Evolutionary conservation across 1,140 invertebrate genomes (phyloP).

Genomic region (Diachasma alloeum): DNA sequence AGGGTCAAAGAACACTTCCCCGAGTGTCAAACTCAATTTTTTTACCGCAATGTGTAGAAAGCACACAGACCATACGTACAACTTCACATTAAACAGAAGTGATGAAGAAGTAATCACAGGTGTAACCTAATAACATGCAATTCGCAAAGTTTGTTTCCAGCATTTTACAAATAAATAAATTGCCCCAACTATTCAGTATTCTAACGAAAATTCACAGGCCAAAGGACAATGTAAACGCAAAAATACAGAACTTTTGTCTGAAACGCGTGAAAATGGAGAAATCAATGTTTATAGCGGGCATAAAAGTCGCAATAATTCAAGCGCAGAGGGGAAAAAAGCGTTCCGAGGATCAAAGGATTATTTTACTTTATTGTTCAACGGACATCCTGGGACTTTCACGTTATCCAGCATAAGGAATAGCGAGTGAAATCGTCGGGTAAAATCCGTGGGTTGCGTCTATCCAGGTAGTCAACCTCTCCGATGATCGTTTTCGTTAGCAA

Average conservation of each 20-base stretch:
- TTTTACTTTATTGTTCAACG: conserved; percentile 31
- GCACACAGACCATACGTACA: no score
- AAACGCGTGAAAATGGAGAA: not conserved
- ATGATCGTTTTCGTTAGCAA: conserved; percentile 13
- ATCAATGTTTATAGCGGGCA: not conserved
- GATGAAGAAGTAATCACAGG: not conserved
- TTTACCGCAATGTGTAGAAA: no score
- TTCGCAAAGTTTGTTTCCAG: not conserved
- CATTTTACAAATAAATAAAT: not conserved
- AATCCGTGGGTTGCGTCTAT: conserved; percentile 7
- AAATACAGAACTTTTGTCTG: no score
- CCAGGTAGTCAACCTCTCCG: conserved; percentile 27
- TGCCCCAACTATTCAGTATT: no score
- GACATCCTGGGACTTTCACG: conserved; percentile 55
- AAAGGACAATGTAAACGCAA: no score
- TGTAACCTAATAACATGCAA: not conserved
- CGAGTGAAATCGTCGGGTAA: conserved; percentile 47
- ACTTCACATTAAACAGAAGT: no score
- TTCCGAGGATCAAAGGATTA: conserved; percentile 11
- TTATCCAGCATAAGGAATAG: conserved; percentile 14
- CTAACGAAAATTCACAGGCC: no score
- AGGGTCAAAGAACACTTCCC: no score
- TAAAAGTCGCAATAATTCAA: not conserved
- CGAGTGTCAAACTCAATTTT: no score
- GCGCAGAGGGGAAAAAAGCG: not conserved